Evolutionary conservation across 2,797 vertebrate species (phyloP).

Genomic region (Coracias cyanogaster): DNA sequence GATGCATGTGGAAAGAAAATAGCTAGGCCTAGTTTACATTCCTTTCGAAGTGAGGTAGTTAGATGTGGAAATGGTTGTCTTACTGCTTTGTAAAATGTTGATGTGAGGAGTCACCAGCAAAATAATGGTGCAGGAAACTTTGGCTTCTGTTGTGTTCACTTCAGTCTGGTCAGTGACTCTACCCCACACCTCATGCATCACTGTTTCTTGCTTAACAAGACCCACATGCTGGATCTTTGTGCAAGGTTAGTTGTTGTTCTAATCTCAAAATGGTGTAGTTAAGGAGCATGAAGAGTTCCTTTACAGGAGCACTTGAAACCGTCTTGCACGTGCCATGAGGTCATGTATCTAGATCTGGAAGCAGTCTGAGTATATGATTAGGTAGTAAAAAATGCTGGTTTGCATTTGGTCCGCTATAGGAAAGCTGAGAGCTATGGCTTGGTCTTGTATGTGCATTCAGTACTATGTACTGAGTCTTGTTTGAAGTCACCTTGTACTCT

Average conservation of each 20-base stretch:
- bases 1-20: neutral
- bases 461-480: neutral
- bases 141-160: neutral
- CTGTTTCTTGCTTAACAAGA: neutral
- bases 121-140: neutral
- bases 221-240: neutral
- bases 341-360: neutral
- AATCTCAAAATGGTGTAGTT: neutral
- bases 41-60: neutral
- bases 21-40: neutral
- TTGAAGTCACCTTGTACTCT: neutral
- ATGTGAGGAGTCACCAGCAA: neutral
- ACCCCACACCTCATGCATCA: accelerated
- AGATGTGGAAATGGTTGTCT: neutral
- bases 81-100: neutral
- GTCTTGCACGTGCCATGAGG: neutral
- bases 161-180: neutral
- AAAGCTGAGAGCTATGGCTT: neutral
- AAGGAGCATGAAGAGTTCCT: neutral
- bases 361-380: neutral
- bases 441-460: neutral
- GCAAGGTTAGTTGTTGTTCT: neutral
- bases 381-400: neutral
- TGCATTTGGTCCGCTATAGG: neutral
- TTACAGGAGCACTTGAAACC: neutral